Evolutionary conservation across 2,113 vertebrate species (phyloP), one percentile per base, ranked within the genome.

Genomic region (Amphiprion ocellaris): DNA sequence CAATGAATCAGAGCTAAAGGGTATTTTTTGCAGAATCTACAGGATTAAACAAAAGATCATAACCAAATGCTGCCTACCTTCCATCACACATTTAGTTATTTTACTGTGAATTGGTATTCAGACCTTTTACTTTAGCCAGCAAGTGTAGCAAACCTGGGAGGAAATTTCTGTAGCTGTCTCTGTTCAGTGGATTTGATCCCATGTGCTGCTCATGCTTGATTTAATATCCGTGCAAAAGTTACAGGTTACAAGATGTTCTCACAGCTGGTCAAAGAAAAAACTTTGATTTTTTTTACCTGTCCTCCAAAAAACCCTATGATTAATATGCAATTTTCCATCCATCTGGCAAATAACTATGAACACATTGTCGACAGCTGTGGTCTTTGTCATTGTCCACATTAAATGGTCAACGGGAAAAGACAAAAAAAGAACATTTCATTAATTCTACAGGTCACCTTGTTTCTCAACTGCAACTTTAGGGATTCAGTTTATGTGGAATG

Each of bases 321-420:
- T 23, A 15, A 30, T 2, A 21, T 60, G 33, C 7, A 75, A 9
- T 1, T 39, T 23, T 44, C 16, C n/a, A 58, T 55, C 28, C 58
- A 67, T 11, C 37, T 74, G 61, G 65, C 52, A 60, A 11, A 56
- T 7, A 23, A 19, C 65, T 65, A 7, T 39, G 24, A n/a, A 63
- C 15, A 59, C 16, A 52, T 1, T 66, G 49, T 50, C n/a, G 50
- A 56, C 17, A 73, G 50, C 46, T 72, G 53, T 50, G 41, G 39
- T 16, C 53, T 8, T 0, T 54, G 16, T 26, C 4, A 9, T 1
- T 23, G 10, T 30, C 47, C 28, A n/a, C 28, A 52, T 19, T 33
- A 28, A 71, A 67, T 67, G 16, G 16, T 62, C 14, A 16, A 23
- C 30, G 5, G n/a, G 49, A 54, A 19, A 76, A 16, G 14, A 41